These are phyloP conservation scores for Cyanoramphus novaezelandiae DNA, from an alignment of 2,113 vertebrate species.

Conservation along the genomic window DNA sequence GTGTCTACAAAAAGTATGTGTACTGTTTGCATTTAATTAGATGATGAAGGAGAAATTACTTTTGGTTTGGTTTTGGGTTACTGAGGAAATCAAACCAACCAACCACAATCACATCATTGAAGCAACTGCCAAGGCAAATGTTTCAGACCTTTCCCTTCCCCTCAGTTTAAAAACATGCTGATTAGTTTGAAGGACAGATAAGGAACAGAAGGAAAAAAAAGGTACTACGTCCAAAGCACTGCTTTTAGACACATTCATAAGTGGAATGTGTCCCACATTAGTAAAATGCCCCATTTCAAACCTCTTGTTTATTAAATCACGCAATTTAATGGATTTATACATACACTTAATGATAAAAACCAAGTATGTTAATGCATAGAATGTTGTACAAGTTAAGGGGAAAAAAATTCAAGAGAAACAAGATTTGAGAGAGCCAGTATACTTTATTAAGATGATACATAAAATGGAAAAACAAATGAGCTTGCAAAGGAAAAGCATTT, in stretches of 20 bases:
- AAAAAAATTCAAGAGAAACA: neutral
- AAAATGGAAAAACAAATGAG: neutral
- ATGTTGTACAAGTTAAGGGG: neutral
- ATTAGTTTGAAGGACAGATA: slow-evolving; percentile 9
- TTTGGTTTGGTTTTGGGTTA: slow-evolving; percentile 11
- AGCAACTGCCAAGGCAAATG: slow-evolving; percentile 39
- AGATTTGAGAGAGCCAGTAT: neutral
- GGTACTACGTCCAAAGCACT: neutral
- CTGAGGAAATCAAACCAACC: slow-evolving; percentile 39
- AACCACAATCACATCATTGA: neutral
- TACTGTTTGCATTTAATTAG: slow-evolving; percentile 23
- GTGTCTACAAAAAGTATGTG: neutral
- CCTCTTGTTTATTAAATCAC: neutral
- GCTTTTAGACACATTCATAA: neutral
- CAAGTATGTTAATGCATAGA: neutral
- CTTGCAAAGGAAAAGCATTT: neutral
- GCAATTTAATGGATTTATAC: neutral
- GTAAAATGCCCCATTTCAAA: neutral
- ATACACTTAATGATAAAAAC: neutral
- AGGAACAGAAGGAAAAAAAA: neutral
- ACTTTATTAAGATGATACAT: neutral
- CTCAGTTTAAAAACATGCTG: neutral
- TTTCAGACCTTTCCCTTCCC: neutral
- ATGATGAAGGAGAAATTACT: slow-evolving; percentile 33
- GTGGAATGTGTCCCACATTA: neutral